Conservation (phyloP, 2,797 vertebrate species). For the Muscicapa comitata region DNA sequence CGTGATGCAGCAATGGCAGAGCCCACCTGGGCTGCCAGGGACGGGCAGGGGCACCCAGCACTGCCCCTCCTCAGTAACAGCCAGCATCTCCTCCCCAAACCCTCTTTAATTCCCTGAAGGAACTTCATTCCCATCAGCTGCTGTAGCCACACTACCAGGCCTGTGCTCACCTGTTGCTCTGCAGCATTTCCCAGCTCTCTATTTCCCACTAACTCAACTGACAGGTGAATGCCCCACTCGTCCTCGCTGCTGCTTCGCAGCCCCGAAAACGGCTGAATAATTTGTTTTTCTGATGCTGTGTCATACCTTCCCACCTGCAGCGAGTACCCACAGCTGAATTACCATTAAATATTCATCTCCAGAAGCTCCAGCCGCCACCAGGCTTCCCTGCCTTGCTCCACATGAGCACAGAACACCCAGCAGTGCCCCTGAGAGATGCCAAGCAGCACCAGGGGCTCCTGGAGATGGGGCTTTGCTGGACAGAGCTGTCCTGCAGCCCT, state of each 20-base stretch:
- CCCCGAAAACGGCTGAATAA: conserved; percentile 26
- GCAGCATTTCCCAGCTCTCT: neutral
- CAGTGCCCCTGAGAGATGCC: rapidly evolving
- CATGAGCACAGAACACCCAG: neutral
- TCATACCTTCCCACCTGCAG: conserved; percentile 44
- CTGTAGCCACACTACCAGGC: neutral
- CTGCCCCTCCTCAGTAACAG: neutral
- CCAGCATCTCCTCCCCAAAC: neutral
- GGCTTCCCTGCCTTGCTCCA: neutral
- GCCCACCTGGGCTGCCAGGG: rapidly evolving
- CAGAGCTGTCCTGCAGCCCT: rapidly evolving
- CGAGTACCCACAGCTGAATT: conserved; percentile 3
- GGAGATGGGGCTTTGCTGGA: neutral
- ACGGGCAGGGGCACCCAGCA: neutral
- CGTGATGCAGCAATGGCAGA: neutral
- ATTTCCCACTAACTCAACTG: neutral
- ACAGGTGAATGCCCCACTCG: neutral
- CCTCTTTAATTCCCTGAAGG: neutral
- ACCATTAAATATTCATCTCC: neutral
- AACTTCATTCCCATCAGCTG: neutral
- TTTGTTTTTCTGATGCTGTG: conserved; percentile 52
- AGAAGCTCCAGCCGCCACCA: neutral
- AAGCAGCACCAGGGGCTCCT: neutral
- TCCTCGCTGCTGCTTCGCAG: neutral
- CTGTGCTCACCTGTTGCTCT: neutral